Evolutionary conservation across 2,113 vertebrate genomes (phyloP).

Genomic region (Abramis brama): DNA sequence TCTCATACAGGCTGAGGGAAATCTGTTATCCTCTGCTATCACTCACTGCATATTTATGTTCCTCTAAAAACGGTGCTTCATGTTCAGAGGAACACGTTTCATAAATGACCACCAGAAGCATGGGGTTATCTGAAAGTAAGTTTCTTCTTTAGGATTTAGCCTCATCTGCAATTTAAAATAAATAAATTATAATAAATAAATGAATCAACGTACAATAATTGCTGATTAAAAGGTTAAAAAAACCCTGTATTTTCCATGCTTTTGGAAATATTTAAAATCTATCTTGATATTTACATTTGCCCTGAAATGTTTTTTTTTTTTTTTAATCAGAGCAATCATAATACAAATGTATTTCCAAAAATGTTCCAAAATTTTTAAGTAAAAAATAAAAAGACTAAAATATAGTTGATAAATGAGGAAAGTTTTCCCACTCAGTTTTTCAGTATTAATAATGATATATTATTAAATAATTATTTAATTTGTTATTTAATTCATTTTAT

Average conservation of each 20-base stretch:
- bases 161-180: no score
- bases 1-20: slow-evolving; percentile 47
- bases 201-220: no score
- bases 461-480: no score
- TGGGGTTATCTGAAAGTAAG: not conserved
- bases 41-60: slow-evolving; percentile 47
- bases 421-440: not conserved
- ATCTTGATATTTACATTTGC: no score
- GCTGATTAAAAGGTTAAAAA: no score
- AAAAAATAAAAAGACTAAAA: not conserved
- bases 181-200: no score
- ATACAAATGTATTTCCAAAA: not conserved
- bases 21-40: slow-evolving; percentile 38
- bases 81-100: not conserved
- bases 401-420: not conserved
- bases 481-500: no score
- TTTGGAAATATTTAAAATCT: not conserved
- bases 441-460: not conserved
- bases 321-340: not conserved
- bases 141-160: not conserved
- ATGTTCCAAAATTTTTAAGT: not conserved
- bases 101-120: not conserved
- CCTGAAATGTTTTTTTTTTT: not conserved
- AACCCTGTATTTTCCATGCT: no score
- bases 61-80: not conserved